Evolutionary conservation across 2,113 vertebrate genomes (phyloP).

Genomic region (Ia io): DNA sequence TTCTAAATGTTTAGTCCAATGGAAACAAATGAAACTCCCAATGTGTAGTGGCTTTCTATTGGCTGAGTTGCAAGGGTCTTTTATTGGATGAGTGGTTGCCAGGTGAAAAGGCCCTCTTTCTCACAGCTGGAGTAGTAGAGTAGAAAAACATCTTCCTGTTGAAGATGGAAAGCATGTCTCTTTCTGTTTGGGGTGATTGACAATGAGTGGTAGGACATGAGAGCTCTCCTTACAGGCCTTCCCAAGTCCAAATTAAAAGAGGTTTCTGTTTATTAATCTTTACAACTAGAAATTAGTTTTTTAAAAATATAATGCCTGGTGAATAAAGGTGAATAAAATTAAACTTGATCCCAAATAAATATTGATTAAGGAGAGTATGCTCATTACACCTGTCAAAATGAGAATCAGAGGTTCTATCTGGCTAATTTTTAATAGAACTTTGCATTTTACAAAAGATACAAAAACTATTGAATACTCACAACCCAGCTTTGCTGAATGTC

Average conservation of each 20-base stretch:
- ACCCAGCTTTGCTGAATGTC: constrained; percentile 15
- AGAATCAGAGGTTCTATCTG: constrained; percentile 6
- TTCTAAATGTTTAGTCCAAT: background rate
- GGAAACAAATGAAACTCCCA: background rate
- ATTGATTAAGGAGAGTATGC: background rate
- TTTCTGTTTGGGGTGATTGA: background rate
- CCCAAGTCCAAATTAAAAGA: background rate
- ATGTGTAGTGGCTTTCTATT: background rate
- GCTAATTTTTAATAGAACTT: background rate
- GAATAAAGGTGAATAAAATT: background rate
- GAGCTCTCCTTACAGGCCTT: background rate
- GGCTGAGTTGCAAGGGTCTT: background rate
- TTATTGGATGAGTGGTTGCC: background rate
- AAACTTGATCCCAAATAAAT: background rate
- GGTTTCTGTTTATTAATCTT: background rate
- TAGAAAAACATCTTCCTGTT: background rate
- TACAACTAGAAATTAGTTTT: background rate
- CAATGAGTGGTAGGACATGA: background rate
- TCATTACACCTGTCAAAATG: constrained; percentile 44
- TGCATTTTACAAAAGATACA: constrained; percentile 15
- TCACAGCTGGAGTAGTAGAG: background rate
- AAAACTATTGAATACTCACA: background rate
- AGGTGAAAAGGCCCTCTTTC: background rate
- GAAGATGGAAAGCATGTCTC: background rate
- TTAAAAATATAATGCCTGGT: background rate